Evolutionary conservation across 2,888 invertebrate species (phyloP).

Genomic region (Acleris literana): DNA sequence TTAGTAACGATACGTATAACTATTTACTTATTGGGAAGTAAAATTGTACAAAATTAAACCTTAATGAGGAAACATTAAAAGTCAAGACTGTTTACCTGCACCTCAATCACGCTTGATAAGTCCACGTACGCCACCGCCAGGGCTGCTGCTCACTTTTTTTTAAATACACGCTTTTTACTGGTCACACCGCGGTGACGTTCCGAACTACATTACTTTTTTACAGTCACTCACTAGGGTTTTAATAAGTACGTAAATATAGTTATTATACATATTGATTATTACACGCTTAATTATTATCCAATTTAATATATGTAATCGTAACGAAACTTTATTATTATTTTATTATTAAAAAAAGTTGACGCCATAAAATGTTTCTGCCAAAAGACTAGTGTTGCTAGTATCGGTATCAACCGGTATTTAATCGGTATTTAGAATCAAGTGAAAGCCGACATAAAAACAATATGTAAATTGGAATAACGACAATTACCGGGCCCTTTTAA

Average conservation of each 20-base stretch:
- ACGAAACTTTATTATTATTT: not conserved
- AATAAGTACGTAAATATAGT: not conserved
- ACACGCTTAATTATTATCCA: no score
- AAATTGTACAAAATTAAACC: constrained; percentile 8
- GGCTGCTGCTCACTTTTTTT: constrained; percentile 70
- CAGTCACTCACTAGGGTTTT: no score
- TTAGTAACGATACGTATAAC: no score
- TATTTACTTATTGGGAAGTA: no score
- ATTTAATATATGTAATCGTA: no score
- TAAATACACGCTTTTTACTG: constrained; percentile 37
- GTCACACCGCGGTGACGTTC: constrained; percentile 17
- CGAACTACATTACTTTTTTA: constrained; percentile 16
- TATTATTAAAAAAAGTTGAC: not conserved
- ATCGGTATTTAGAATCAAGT: constrained; percentile 40
- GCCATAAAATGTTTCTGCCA: constrained; percentile 1
- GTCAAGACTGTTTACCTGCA: constrained; percentile 82
- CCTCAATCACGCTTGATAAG: constrained; percentile 89
- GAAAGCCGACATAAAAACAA: constrained; percentile 66
- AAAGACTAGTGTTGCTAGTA: constrained; percentile 10
- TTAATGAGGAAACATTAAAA: not conserved
- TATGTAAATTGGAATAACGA: constrained; percentile 70
- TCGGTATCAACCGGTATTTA: constrained; percentile 5
- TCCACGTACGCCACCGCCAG: constrained; percentile 90
- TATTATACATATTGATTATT: no score
- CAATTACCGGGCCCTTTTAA: constrained; percentile 74